A percentile compares a stretch with the other conserved stretches of the same genome.
Evolutionary conservation across 2,113 vertebrate genomes (phyloP).

Genomic region (Laticauda laticaudata): DNA sequence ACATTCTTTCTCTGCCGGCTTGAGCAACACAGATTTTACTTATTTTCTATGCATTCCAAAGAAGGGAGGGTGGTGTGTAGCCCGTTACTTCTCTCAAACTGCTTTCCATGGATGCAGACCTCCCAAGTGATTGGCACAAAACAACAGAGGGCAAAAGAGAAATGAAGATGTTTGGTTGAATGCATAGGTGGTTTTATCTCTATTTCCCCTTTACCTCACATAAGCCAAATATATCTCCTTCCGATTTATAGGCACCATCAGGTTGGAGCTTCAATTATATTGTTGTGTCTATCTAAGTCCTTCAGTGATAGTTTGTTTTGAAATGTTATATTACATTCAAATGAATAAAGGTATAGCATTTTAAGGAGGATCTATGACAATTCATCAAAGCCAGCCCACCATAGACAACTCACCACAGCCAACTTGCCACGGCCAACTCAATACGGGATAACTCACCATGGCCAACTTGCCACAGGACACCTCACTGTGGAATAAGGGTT

Average conservation of each 20-base stretch:
- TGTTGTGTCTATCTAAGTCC: background rate
- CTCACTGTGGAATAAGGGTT: background rate
- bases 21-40: conserved; percentile 39
- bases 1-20: conserved; percentile 9
- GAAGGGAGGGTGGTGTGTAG: conserved; percentile 15
- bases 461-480: background rate
- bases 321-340: background rate
- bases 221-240: background rate
- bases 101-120: conserved; percentile 40
- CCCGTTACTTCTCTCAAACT: conserved; percentile 42
- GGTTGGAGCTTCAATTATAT: background rate
- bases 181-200: conserved; percentile 21
- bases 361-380: background rate
- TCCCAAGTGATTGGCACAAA: conserved; percentile 35
- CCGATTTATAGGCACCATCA: background rate
- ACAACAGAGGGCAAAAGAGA: background rate
- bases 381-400: background rate
- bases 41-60: conserved; percentile 61
- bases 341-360: background rate
- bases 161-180: conserved; percentile 32
- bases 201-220: background rate
- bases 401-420: background rate
- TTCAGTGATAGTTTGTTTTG: background rate
- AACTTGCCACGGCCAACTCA: background rate
- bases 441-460: too few species aligned